These are phyloP conservation scores for Cataglyphis cursor DNA, from an alignment of 2,888 invertebrate species.

Conservation along the genomic window DNA sequence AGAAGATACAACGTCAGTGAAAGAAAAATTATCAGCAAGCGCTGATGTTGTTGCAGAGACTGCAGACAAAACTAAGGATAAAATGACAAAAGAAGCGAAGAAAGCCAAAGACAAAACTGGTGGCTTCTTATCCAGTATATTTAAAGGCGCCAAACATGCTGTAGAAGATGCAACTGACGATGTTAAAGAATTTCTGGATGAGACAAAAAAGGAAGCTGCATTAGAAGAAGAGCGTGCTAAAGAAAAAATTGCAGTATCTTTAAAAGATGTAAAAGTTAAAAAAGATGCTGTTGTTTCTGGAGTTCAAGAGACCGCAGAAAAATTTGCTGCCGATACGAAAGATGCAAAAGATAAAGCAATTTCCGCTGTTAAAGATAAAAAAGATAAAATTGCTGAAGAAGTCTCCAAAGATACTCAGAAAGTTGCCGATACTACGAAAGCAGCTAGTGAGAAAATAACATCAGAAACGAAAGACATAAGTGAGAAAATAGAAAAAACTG, in stretches of 20 bases:
- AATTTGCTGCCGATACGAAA: conserved; percentile 39
- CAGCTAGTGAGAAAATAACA: conserved; percentile 87
- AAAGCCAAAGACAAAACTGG: conserved; percentile 69
- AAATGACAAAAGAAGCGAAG: conserved; percentile 63
- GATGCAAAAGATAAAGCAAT: conserved; percentile 66
- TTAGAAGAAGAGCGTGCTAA: conserved; percentile 5
- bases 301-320: not conserved
- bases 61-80: conserved; percentile 60
- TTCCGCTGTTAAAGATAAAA: conserved; percentile 45
- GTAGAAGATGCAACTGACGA: conserved; percentile 74
- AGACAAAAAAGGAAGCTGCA: conserved; percentile 20
- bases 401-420: conserved; percentile 81
- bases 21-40: conserved; percentile 65
- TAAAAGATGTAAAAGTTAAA: not conserved
- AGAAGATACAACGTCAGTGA: conserved; percentile 32
- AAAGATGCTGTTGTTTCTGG: not conserved
- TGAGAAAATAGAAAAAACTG: conserved; percentile 54
- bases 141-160: conserved; percentile 76
- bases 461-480: conserved; percentile 79
- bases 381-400: conserved; percentile 72
- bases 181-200: conserved; percentile 39
- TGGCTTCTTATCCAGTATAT: conserved; percentile 76
- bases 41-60: conserved; percentile 59
- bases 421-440: conserved; percentile 78
- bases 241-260: not conserved